Base-by-base conservation (phyloP, 1,140 invertebrate species). In the Drosophila bifasciata region DNA sequence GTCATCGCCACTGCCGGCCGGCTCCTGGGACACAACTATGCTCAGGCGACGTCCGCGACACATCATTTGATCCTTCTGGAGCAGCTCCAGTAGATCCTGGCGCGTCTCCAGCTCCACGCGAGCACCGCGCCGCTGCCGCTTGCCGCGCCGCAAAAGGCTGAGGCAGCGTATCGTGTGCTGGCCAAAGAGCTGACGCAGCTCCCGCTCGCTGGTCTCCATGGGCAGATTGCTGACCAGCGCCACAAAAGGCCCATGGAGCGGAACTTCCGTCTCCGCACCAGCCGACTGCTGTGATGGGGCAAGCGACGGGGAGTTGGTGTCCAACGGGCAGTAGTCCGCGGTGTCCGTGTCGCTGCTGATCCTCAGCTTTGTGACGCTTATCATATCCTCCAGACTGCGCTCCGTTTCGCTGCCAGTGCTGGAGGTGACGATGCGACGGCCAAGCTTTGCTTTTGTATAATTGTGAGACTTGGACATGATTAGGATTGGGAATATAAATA, bases 211-310 rank as follows among this genome's bases (percentile, higher is more conserved):
- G 25, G 53, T 56, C 28, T 75, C 70, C 46, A 75, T 57, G 3
- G 71, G 71, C 48, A 75, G 39, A 8, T 75, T 75, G 16, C 60
- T 58, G 1, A 73, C 43, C 41, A 46, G 8, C 2, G 70, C 71
- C 32, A 66, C 41, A 45, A 19, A 75, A 3, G 71, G 71, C 6
- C 69, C 60, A 0, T 19, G 5, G 4, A 0, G 25, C 0, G 71
- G 46, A 6, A 64, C 59, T 5, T 23, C 8, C 4, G 23, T 21
- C 17, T 58, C 51, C 32, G 32, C 9, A 13, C 3, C 11, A 13
- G 4, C 32, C 3, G 32, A 13, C 32, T 36, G 3, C 32, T 36
- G 11, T 5, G n/a, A n/a, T n/a, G 32, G 11, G 23, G 23, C 23
- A 25, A 25, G 15, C 0, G 9, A 0, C 32, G 13, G 4, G 32